A percentile compares a stretch with the other conserved stretches of the same genome.
phyloP scores from a whole-genome alignment of 2,888 invertebrate genomes.

The Lordiphosa andalusiaca region DNA sequence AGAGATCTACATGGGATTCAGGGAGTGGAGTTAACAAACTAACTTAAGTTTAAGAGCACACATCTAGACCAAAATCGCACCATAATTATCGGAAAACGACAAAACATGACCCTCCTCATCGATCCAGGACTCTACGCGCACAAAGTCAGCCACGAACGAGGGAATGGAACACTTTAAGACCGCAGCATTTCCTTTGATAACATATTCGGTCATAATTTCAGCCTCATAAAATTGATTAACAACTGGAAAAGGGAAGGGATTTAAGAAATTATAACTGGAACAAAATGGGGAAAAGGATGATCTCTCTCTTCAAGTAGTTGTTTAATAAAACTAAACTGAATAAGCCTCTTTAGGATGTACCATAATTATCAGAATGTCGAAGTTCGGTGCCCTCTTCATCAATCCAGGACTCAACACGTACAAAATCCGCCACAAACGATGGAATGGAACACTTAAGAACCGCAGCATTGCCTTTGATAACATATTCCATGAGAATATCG shows the following conservation, averaged over 20 bases:
- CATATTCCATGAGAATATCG: constrained; percentile 87
- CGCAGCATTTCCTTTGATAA: constrained; percentile 87
- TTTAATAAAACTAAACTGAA: constrained; percentile 8
- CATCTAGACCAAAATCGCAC: constrained; percentile 54
- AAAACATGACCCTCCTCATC: constrained; percentile 82
- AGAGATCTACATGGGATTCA: neutral
- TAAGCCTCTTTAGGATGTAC: constrained; percentile 63
- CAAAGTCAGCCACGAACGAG: constrained; percentile 88
- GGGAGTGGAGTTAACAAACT: constrained; percentile 11
- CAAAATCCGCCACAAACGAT: constrained; percentile 88
- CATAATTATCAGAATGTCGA: constrained; percentile 81
- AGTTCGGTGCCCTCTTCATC: constrained; percentile 84
- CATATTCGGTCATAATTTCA: constrained; percentile 87
- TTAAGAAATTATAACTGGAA: constrained; percentile 9
- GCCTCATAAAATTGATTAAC: constrained; percentile 87
- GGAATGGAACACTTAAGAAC: constrained; percentile 88
- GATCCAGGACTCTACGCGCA: constrained; percentile 86
- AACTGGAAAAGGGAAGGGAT: constrained; percentile 80
- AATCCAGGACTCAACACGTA: constrained; percentile 86
- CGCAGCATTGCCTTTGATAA: constrained; percentile 87
- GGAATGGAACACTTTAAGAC: constrained; percentile 88
- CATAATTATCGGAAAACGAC: constrained; percentile 77
- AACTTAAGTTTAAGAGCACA: constrained; percentile 26
- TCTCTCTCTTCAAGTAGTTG: constrained; percentile 8
- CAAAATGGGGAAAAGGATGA: neutral